phyloP scores from a whole-genome alignment of 2,888 invertebrate species.

The Celastrina argiolus region DNA sequence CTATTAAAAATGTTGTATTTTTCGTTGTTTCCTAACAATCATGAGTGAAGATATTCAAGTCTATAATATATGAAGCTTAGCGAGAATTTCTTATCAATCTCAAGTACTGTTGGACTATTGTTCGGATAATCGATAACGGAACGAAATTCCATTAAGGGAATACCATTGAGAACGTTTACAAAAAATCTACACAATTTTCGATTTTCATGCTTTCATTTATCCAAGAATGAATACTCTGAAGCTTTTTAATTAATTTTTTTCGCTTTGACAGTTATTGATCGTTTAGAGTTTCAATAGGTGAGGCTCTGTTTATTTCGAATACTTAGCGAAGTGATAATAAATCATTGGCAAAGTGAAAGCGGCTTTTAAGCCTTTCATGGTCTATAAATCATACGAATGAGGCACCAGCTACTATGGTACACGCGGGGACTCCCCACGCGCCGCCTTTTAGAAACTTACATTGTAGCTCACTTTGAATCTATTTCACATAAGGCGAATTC shows the following conservation, averaged over 20 bases:
- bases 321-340: conserved; percentile 60
- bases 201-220: conserved; percentile 64
- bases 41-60: background rate
- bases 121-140: conserved; percentile 30
- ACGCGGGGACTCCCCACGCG: conserved; percentile 29
- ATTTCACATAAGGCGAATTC: background rate
- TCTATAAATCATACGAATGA: conserved; percentile 63
- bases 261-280: conserved; percentile 70
- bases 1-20: background rate
- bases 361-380: conserved; percentile 57
- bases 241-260: conserved; percentile 68
- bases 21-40: conserved; percentile 5
- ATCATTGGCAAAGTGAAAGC: conserved; percentile 61
- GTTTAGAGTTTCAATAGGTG: conserved; percentile 57
- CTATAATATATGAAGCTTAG: conserved; percentile 19
- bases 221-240: conserved; percentile 57
- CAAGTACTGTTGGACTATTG: conserved; percentile 28
- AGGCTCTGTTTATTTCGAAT: conserved; percentile 60
- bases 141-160: conserved; percentile 50
- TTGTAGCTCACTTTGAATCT: conserved; percentile 14
- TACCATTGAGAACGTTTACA: conserved; percentile 50
- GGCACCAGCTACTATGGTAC: conserved; percentile 41
- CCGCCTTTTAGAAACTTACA: conserved; percentile 26
- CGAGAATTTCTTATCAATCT: conserved; percentile 23
- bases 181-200: conserved; percentile 62